Evolutionary conservation across 2,888 invertebrate species (phyloP).

Genomic region (Amiota communis): DNA sequence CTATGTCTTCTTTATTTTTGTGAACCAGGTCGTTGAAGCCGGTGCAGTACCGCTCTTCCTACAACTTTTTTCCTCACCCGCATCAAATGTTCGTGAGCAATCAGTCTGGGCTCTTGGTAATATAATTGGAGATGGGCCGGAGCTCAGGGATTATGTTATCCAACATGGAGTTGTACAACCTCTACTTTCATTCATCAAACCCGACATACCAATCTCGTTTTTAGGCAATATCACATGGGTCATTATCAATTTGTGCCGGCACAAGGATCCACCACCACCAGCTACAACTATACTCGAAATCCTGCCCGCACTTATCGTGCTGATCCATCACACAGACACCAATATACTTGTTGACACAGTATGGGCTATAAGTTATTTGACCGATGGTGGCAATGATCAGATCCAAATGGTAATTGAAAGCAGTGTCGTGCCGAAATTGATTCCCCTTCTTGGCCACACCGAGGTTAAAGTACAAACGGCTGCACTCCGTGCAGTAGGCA

Average conservation of each 20-base stretch:
- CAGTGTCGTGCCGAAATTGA: slow-evolving; percentile 94
- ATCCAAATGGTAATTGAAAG: slow-evolving; percentile 98
- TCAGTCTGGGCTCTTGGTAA: slow-evolving; percentile 98
- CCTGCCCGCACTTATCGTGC: slow-evolving; percentile 92
- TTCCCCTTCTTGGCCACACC: slow-evolving; percentile 95
- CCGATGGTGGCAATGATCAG: slow-evolving; percentile 97
- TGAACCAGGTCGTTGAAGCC: slow-evolving; percentile 83
- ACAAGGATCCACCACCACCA: slow-evolving; percentile 97
- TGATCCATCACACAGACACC: slow-evolving; percentile 95
- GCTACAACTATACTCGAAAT: slow-evolving; percentile 92
- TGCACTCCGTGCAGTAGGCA: slow-evolving; percentile 96
- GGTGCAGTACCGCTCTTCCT: slow-evolving; percentile 97
- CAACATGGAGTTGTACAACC: slow-evolving; percentile 95
- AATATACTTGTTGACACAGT: slow-evolving; percentile 98
- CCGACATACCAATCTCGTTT: slow-evolving; percentile 95
- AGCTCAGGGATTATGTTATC: slow-evolving; percentile 95
- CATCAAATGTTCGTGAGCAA: slow-evolving; percentile 98
- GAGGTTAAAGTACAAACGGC: slow-evolving; percentile 94
- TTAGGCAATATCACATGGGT: slow-evolving; percentile 99
- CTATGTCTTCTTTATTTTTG: background rate
- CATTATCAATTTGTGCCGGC: slow-evolving; percentile 98
- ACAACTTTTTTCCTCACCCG: slow-evolving; percentile 90
- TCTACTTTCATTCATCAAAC: slow-evolving; percentile 93
- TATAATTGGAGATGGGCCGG: slow-evolving; percentile 91
- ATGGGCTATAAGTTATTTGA: slow-evolving; percentile 98